Conservation (phyloP, 2,888 invertebrate species). For the Lasioglossum morio region DNA sequence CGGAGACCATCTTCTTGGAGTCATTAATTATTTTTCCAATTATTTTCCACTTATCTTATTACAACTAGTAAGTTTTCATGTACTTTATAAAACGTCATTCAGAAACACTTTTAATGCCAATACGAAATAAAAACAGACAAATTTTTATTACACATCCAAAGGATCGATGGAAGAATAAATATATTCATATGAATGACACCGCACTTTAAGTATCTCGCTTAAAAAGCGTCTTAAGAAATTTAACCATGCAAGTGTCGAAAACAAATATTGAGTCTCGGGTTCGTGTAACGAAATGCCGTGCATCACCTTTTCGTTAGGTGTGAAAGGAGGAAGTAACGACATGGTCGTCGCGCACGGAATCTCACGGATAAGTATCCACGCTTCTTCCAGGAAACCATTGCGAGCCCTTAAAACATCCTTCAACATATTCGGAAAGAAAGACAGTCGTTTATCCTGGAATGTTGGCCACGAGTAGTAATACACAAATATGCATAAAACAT, state of each 20-base stretch:
- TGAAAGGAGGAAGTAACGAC: slow-evolving; percentile 74
- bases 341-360: slow-evolving; percentile 65
- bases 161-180: not conserved
- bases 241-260: slow-evolving; percentile 57
- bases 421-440: slow-evolving; percentile 26
- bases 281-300: slow-evolving; percentile 66
- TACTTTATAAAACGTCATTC: not conserved
- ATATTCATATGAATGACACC: not conserved
- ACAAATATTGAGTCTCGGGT: slow-evolving; percentile 69
- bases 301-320: slow-evolving; percentile 65
- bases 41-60: not conserved
- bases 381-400: slow-evolving; percentile 65
- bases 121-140: not conserved
- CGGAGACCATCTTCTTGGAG: not conserved
- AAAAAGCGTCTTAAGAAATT: slow-evolving; percentile 35
- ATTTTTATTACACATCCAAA: not conserved
- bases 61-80: not conserved
- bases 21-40: slow-evolving; percentile 56
- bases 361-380: slow-evolving; percentile 53
- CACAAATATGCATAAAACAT: too few species aligned
- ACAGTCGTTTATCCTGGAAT: not conserved
- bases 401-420: slow-evolving; percentile 51
- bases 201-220: slow-evolving; percentile 15
- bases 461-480: not conserved
- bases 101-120: not conserved